These are phyloP conservation scores for Nettapus auritus DNA, from an alignment of 2,113 vertebrate genomes.

Conservation along the genomic window DNA sequence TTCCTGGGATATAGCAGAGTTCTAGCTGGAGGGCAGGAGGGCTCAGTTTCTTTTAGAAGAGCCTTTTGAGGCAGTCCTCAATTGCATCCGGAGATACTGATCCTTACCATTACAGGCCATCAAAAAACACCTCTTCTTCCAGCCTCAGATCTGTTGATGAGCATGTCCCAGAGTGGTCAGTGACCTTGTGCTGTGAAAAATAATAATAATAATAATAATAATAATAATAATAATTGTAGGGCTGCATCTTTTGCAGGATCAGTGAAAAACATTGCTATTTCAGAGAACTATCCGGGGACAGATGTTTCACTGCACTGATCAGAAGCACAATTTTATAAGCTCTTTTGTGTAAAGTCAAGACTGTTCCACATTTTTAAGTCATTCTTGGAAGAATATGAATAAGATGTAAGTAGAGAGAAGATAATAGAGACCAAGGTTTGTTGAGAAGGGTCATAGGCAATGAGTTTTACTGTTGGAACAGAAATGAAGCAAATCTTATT, in stretches of 20 bases:
- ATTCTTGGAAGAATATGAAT: not conserved
- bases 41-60: rapidly evolving
- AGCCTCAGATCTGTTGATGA: not conserved
- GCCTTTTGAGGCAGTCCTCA: not conserved
- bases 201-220: no score
- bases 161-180: not conserved
- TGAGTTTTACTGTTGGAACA: not conserved
- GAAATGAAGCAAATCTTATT: not conserved
- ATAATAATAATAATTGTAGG: not conserved
- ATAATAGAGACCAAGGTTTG: not conserved
- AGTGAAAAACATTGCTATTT: not conserved
- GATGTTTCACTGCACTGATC: not conserved
- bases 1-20: not conserved
- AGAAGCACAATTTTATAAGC: not conserved
- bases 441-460: not conserved
- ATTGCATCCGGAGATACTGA: not conserved
- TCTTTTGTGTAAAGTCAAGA: not conserved
- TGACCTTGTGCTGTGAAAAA: not conserved
- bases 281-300: not conserved
- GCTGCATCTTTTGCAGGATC: not conserved
- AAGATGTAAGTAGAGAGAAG: not conserved
- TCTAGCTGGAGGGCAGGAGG: not conserved
- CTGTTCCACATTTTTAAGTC: not conserved
- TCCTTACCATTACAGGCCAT: not conserved
- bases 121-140: not conserved